Percentiles rank a stretch among this genome's conserved stretches.
phyloP scores from a whole-genome alignment of 2,113 vertebrate genomes.

The Forbesichthys papilliferus region DNA sequence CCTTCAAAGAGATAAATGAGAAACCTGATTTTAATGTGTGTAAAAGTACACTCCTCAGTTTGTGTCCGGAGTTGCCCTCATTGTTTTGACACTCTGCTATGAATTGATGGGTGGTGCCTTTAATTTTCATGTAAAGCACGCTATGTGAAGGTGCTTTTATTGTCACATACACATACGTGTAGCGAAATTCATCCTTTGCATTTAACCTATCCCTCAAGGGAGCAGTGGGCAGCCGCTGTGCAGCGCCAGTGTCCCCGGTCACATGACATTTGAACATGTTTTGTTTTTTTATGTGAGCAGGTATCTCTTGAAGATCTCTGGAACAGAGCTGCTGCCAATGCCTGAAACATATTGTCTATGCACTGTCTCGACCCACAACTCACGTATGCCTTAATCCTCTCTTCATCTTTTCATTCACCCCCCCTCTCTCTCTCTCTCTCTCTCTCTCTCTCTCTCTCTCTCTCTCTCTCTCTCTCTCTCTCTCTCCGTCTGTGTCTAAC shows the following conservation, averaged over 20 bases:
- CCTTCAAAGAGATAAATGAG: conserved; percentile 42
- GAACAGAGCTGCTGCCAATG: conserved; percentile 23
- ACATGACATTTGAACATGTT: too few relatives aligned
- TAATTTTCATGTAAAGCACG: conserved; percentile 34
- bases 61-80: too few relatives aligned
- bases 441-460: conserved; percentile 8
- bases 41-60: conserved; percentile 22
- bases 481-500: conserved; percentile 57
- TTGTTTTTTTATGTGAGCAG: too few relatives aligned
- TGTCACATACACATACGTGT: too few relatives aligned
- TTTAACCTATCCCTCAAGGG: too few relatives aligned
- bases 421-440: conserved; percentile 25
- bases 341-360: conserved; percentile 36
- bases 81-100: too few relatives aligned
- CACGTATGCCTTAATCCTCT: conserved; percentile 22
- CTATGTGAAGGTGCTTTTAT: conserved; percentile 28
- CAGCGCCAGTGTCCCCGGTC: too few relatives aligned
- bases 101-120: too few relatives aligned
- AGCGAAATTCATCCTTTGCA: too few relatives aligned
- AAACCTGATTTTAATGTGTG: conserved; percentile 52
- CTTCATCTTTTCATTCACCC: conserved; percentile 31
- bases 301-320: too few relatives aligned
- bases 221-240: too few relatives aligned
- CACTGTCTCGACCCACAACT: conserved; percentile 47
- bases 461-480: conserved; percentile 2